A percentile compares a stretch with the other conserved stretches of the same genome.
Conservation (phyloP, 2,797 vertebrate genomes). For the Eleutherodactylus coqui region DNA sequence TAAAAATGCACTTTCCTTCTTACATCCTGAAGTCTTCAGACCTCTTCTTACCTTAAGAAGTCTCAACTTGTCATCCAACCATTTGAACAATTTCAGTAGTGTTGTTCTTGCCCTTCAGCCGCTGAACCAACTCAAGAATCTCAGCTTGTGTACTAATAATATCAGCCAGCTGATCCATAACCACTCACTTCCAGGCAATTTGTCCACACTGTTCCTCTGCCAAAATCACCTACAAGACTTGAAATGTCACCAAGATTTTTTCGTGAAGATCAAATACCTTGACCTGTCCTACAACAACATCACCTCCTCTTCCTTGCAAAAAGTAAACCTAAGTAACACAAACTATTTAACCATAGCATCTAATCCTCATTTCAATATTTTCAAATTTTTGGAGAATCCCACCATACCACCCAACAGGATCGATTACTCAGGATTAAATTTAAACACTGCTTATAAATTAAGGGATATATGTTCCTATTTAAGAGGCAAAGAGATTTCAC, state of each 20-base stretch:
- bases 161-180: constrained; percentile 18
- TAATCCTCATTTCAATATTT: constrained; percentile 56
- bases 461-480: constrained; percentile 48
- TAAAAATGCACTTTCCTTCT: not conserved
- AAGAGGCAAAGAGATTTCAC: fast-evolving
- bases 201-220: constrained; percentile 60
- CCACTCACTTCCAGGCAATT: not conserved
- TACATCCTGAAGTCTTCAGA: not conserved
- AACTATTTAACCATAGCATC: constrained; percentile 38
- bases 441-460: fast-evolving
- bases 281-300: constrained; percentile 67
- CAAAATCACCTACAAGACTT: constrained; percentile 56
- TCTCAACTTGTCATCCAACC: constrained; percentile 54
- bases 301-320: not conserved
- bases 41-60: constrained; percentile 26
- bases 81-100: not conserved
- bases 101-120: not conserved
- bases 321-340: not conserved
- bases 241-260: not conserved
- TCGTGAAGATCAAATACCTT: constrained; percentile 1
- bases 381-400: constrained; percentile 26
- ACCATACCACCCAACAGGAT: constrained; percentile 20
- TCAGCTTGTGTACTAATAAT: constrained; percentile 58
- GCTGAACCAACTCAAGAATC: not conserved
- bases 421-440: constrained; percentile 60